Conservation (phyloP, 2,113 vertebrate genomes). For the Sander lucioperca region DNA sequence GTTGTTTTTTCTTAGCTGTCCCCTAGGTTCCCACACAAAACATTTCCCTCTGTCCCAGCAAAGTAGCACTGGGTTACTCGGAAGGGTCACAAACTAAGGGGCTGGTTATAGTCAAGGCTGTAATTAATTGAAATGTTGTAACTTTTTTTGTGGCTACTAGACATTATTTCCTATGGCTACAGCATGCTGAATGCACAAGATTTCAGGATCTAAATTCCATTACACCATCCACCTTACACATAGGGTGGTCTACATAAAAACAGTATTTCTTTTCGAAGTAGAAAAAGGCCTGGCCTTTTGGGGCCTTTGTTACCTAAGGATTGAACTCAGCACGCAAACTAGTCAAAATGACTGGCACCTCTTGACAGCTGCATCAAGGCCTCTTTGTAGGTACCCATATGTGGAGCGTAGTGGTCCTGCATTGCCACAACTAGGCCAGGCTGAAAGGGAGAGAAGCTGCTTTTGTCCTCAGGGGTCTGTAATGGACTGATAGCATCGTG, state of each 20-base stretch:
- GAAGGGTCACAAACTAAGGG: slow-evolving; percentile 11
- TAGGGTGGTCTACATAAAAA: slow-evolving; percentile 23
- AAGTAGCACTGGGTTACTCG: slow-evolving; percentile 30
- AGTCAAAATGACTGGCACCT: slow-evolving; percentile 70
- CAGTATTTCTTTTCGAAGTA: slow-evolving; percentile 5
- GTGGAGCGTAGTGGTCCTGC: slow-evolving; percentile 53
- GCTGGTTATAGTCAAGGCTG: slow-evolving; percentile 3
- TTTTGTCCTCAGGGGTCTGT: slow-evolving; percentile 77
- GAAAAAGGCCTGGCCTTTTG: neutral
- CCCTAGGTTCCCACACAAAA: slow-evolving; percentile 35
- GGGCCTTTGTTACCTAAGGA: slow-evolving; percentile 24
- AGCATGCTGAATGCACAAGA: neutral
- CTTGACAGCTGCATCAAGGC: slow-evolving; percentile 77
- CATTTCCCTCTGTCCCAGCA: slow-evolving; percentile 42
- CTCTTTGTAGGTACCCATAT: slow-evolving; percentile 67
- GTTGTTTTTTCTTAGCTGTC: slow-evolving; percentile 60
- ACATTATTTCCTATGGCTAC: neutral
- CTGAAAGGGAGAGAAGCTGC: slow-evolving; percentile 72
- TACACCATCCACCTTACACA: neutral
- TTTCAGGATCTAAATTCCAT: slow-evolving; percentile 6
- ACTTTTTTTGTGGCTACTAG: neutral
- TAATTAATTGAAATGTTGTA: slow-evolving; percentile 26
- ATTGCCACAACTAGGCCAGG: slow-evolving; percentile 74
- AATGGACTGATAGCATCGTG: slow-evolving; percentile 82
- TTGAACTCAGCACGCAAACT: slow-evolving; percentile 53